phyloP scores from a whole-genome alignment of 23 tunicate species.

The Phallusia fumigata region DNA sequence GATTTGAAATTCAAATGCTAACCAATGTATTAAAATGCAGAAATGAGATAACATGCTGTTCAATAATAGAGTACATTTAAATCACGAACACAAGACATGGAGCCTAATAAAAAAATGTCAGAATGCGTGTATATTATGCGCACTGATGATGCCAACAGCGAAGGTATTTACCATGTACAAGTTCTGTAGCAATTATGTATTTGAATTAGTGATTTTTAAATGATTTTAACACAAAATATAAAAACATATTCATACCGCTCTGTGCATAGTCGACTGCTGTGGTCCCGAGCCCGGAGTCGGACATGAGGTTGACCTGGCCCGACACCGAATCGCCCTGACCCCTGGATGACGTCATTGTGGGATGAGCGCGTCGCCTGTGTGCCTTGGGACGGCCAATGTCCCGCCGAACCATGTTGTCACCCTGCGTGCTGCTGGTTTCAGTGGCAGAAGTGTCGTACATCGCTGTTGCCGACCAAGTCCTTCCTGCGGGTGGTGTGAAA shows the following conservation, averaged over 20 bases:
- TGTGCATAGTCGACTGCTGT: constrained; percentile 74
- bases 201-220: too few species aligned
- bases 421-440: constrained; percentile 51
- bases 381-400: constrained; percentile 13
- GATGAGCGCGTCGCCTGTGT: constrained; percentile 29
- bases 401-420: neutral
- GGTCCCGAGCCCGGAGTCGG: constrained; percentile 86
- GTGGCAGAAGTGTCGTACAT: constrained; percentile 84
- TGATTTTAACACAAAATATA: too few species aligned
- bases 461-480: constrained; percentile 69
- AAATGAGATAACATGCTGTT: too few species aligned
- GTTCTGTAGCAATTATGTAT: too few species aligned
- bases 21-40: too few species aligned
- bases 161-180: too few species aligned
- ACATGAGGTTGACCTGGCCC: constrained; percentile 30
- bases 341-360: constrained; percentile 25
- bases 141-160: too few species aligned
- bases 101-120: too few species aligned
- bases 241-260: constrained; percentile 41
- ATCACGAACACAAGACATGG: too few species aligned
- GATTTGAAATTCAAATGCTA: too few species aligned
- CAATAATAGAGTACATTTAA: too few species aligned
- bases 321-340: constrained; percentile 22
- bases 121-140: too few species aligned
- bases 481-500: neutral